Conservation (phyloP, 2,888 invertebrate genomes). For the Trichacis sp. region DNA sequence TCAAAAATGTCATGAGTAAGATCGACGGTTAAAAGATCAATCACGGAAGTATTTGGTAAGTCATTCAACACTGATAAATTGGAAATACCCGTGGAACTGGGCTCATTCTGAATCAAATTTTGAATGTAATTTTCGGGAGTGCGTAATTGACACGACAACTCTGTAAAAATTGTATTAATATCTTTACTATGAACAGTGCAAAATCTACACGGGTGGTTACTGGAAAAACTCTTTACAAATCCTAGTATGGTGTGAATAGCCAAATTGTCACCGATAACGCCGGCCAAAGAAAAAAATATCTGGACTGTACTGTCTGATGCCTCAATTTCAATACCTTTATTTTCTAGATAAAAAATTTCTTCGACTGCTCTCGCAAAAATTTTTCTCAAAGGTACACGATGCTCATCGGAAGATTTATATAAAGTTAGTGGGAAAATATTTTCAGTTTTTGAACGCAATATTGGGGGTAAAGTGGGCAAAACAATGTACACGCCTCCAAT, state of each 20-base stretch:
- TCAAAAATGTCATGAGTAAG: constrained; percentile 19
- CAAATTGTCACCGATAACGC: constrained; percentile 4
- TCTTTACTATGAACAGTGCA: constrained; percentile 9
- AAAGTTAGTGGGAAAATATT: constrained; percentile 11
- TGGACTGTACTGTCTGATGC: not conserved
- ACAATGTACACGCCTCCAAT: constrained; percentile 7
- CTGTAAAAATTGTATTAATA: constrained; percentile 13
- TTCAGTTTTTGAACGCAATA: constrained; percentile 3
- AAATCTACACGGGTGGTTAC: constrained; percentile 20
- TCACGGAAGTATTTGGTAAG: constrained; percentile 8
- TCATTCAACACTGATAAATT: constrained; percentile 19
- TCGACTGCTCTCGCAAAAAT: not conserved
- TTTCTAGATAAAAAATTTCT: not conserved
- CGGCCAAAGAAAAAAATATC: constrained; percentile 1
- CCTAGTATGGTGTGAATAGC: constrained; percentile 16
- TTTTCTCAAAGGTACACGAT: not conserved
- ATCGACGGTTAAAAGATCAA: constrained; percentile 18
- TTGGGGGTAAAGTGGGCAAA: constrained; percentile 7
- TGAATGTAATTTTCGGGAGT: constrained; percentile 14
- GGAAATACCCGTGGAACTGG: constrained; percentile 7
- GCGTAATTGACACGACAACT: constrained; percentile 13
- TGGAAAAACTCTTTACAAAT: constrained; percentile 15
- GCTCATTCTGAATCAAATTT: constrained; percentile 15
- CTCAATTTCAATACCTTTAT: not conserved
- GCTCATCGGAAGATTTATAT: not conserved